These are phyloP conservation scores for Capitulum mitella DNA, from an alignment of 2,888 invertebrate genomes.

Conservation along the genomic window DNA sequence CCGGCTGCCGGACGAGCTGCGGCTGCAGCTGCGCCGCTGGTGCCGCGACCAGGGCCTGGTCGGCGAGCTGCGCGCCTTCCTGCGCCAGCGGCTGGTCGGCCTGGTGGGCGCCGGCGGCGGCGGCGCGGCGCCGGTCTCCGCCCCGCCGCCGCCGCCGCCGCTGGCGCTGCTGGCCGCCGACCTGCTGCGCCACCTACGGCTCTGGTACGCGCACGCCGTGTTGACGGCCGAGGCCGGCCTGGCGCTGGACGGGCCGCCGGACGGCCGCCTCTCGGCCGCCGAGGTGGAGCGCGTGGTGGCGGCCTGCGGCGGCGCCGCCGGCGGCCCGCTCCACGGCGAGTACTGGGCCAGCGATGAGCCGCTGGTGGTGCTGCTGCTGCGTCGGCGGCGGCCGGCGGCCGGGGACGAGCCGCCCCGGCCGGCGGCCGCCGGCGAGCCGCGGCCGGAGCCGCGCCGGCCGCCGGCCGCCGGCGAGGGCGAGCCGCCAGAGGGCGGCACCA, in stretches of 20 bases:
- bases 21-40: background rate
- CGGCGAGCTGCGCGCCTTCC: conserved; percentile 18
- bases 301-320: background rate
- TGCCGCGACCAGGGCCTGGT: conserved; percentile 15
- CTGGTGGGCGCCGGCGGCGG: background rate
- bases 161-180: conserved; percentile 13
- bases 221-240: background rate
- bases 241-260: background rate
- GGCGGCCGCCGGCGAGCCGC: background rate
- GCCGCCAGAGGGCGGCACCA: background rate
- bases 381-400: background rate
- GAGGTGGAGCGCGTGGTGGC: background rate
- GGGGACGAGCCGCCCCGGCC: background rate
- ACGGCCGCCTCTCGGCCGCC: conserved; percentile 4
- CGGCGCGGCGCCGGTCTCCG: background rate
- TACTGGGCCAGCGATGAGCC: background rate
- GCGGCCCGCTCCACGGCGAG: background rate
- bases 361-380: background rate
- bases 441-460: background rate
- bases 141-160: background rate
- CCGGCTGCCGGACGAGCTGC: background rate
- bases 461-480: background rate
- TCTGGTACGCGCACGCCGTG: background rate
- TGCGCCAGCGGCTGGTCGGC: background rate
- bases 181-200: conserved; percentile 18